Conservation (phyloP, 2,888 invertebrate genomes). For the Dyspetes luteomarginatus region DNA sequence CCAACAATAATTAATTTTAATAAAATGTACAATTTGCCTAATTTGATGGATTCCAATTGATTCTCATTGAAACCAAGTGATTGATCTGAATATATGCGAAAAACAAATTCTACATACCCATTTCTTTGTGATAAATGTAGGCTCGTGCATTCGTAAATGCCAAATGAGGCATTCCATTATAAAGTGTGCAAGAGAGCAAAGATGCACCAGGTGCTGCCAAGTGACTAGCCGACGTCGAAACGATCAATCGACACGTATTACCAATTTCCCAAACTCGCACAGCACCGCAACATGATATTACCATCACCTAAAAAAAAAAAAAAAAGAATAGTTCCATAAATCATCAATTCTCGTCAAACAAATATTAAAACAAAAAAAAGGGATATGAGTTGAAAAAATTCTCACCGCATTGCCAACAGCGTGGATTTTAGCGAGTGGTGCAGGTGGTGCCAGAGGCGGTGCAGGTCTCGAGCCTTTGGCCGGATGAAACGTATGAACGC, state of each 20-base stretch:
- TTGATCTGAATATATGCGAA: neutral
- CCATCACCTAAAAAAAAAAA: constrained; percentile 77
- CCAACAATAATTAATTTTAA: neutral
- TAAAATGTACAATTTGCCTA: too few relatives aligned
- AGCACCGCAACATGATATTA: constrained; percentile 81
- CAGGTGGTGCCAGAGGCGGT: constrained; percentile 80
- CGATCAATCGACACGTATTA: constrained; percentile 77
- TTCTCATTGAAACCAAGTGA: too few relatives aligned
- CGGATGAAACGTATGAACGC: constrained; percentile 80
- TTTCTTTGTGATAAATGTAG: constrained; percentile 91
- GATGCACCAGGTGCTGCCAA: constrained; percentile 79
- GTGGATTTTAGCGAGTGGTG: constrained; percentile 80
- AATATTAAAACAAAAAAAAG: constrained; percentile 14
- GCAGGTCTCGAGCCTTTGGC: constrained; percentile 79
- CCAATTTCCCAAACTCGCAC: constrained; percentile 83
- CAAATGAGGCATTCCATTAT: constrained; percentile 92
- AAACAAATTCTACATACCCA: constrained; percentile 87
- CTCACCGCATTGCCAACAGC: constrained; percentile 80
- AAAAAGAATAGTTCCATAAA: constrained; percentile 9
- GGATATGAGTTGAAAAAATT: neutral
- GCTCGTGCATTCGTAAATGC: constrained; percentile 94
- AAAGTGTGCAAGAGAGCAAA: constrained; percentile 78
- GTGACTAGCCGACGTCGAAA: constrained; percentile 81
- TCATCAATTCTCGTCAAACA: too few relatives aligned
- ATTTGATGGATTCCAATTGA: too few relatives aligned